Base-by-base conservation (phyloP, 2,113 vertebrate genomes). In the Chaetura pelagica region DNA sequence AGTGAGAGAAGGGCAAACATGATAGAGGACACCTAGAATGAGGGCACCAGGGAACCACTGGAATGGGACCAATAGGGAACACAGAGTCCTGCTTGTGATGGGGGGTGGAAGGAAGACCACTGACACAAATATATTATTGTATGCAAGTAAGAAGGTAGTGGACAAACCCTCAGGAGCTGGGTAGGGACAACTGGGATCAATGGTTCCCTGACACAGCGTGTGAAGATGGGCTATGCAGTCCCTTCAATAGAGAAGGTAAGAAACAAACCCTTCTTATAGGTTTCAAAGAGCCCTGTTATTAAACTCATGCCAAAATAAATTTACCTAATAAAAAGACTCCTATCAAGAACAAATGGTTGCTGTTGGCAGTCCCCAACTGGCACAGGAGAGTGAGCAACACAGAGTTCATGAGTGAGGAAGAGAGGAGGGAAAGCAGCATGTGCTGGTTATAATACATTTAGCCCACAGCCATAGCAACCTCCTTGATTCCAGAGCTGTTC, bases 81-180 rank as follows among this genome's bases (percentile, higher is more conserved):
- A 22, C 14, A 6, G 15, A 74, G 20, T 24, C 29, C 29, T 3
- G 4, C 16, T 54, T 54, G n/a, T 1, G 1, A 40, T 2, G 15
- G 27, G 51, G 24, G 1, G 22, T 44, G 18, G 32, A 46, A 14
- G n/a, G 34, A 30, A 88, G 30, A 49, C 16, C 24, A 9, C 8
- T 14, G 44, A 34, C 22, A 15, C 8, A 6, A 71, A 4, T 5
- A 9, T 20, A 14, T 34, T 74, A 40, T 29, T 15, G 29, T 30
- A 48, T 7, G 7, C n/a, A 61, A 59, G 11, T 19, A 38, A 73
- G 40, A 42, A 69, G 12, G 18, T 75, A 26, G 10, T 2, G 29
- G 27, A 29, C 15, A 71, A 71, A 77, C 9, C 9, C 17, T 51
- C 29, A 59, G 21, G 23, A 85, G 29, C 16, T 10, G 2, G 27